Base-by-base conservation (phyloP, 1,140 invertebrate genomes). In the Leucophenga varia region DNA sequence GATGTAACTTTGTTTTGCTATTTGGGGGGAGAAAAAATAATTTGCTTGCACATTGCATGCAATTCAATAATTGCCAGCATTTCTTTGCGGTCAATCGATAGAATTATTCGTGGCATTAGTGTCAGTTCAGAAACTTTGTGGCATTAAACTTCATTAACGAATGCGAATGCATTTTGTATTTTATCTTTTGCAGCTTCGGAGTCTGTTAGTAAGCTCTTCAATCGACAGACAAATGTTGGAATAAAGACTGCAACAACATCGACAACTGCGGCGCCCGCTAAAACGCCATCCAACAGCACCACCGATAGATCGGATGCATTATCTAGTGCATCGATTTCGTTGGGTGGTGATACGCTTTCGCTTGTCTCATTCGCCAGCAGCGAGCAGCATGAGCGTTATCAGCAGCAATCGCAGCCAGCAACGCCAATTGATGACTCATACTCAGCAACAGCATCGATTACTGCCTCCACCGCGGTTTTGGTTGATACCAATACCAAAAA, bases 191-290 rank as follows among this genome's bases (percentile, higher is more conserved):
- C 54, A 69, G 64, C 68, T 13, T 70, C 70, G 17, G 71, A 74
- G 52, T 65, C 70, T 46, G 67, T 74, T 53, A 71, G 64, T 55
- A 74, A 74, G 63, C 67, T 74, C 37, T 74, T 74, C 22, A 25
- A 25, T 73, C 71, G 71, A 54, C 64, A 64, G 56, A 60, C 64
- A 55, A 57, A 55, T 37, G 60, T 49, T 51, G 35, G 64, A 46
- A 64, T 58, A 40, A 54, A 59, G 41, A 61, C 52, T 38, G 49
- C 68, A 37, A 35, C 53, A 36, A 70, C 61, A 57, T 52, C 57
- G 28, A 7, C 7, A 30, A 30, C n/a, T n/a, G n/a, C n/a, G n/a
- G 22, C 53, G 36, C 21, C 45, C 31, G 35, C 47, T 35, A n/a
- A n/a, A n/a, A n/a, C n/a, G n/a, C n/a, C n/a, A n/a, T n/a, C n/a